Evolutionary conservation across 2,113 vertebrate genomes (phyloP).

Genomic region (Taurulus bubalis): DNA sequence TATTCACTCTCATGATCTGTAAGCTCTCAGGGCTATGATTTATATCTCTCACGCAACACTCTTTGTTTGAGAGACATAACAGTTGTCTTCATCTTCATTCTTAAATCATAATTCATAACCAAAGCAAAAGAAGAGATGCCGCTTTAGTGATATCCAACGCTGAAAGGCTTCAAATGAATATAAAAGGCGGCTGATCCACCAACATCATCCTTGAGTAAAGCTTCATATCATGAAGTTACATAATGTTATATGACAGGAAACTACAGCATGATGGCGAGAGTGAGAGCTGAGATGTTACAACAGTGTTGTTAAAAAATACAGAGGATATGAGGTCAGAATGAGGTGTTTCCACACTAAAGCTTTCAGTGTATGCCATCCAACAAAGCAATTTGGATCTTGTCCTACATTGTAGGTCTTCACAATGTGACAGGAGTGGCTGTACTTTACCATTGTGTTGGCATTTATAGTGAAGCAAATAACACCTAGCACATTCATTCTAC

Average conservation of each 20-base stretch:
- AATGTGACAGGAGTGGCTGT: background rate
- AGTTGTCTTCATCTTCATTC: conserved; percentile 4
- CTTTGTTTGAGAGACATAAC: conserved; percentile 7
- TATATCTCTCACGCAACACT: background rate
- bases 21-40: conserved; percentile 12
- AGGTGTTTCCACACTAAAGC: background rate
- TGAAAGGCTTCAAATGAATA: conserved; percentile 11
- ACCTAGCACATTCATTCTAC: background rate
- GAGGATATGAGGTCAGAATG: conserved; percentile 9
- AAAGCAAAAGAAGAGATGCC: background rate
- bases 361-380: conserved; percentile 8
- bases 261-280: conserved; percentile 15
- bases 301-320: conserved; percentile 6
- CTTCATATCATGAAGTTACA: conserved; percentile 66
- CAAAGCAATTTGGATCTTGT: background rate
- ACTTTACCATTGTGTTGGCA: background rate
- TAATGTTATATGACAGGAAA: conserved; percentile 64
- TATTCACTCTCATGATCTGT: conserved; percentile 33
- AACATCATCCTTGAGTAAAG: conserved; percentile 19
- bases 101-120: background rate
- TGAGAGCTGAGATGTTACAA: background rate
- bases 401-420: background rate
- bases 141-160: background rate
- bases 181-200: conserved; percentile 25
- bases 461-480: conserved; percentile 18